Base-by-base conservation (phyloP, 2,888 invertebrate species). In the Schizotus pectinicornis region DNA sequence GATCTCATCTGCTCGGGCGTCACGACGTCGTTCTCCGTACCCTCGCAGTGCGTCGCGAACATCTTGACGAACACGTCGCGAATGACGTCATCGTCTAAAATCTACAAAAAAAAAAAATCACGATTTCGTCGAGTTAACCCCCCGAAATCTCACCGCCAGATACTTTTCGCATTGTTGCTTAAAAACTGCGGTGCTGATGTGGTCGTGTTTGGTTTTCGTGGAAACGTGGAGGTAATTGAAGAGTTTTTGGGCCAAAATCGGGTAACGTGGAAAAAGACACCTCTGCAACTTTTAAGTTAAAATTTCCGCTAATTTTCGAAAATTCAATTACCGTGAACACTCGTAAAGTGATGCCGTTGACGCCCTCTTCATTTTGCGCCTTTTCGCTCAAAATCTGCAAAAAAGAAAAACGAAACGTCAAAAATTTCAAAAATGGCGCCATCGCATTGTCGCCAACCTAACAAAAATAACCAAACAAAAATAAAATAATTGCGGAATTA, bases 181-280 rank as follows among this genome's bases (percentile, higher is more conserved):
- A 78, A 94, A 94, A 7, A 84, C 83, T 3, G 84, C 77, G 1
- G 85, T 80, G 7, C 87, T 84, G 51, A 91, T 80, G 75, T 88
- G 84, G 38, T 79, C 75, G 56, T 86, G 86, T 68, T 86, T 86
- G 61, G 86, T 85, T 67, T 85, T 84, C 3, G 85, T 83, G 63
- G 81, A 82, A 14, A 76, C 75, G 71, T 86, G 87, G 63, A 92
- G 81, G 75, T 87, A 84, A 55, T 80, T 79, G 77, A 85, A 93
- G 60, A 92, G 81, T 67, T 87, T 86, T 9, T 85, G 82, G 0
- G 88, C 90, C 68, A 92, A 81, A 65, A 89, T 86, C 1, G 86
- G 84, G 76, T 92, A 90, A 74, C 85, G 85, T n/a, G 92, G 90
- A 78, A 93, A 92, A 63, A 94, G 81, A 79, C 89, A 89, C 69